These are phyloP conservation scores for Cheilosia impressa DNA, from an alignment of 2,888 invertebrate genomes.

Conservation along the genomic window DNA sequence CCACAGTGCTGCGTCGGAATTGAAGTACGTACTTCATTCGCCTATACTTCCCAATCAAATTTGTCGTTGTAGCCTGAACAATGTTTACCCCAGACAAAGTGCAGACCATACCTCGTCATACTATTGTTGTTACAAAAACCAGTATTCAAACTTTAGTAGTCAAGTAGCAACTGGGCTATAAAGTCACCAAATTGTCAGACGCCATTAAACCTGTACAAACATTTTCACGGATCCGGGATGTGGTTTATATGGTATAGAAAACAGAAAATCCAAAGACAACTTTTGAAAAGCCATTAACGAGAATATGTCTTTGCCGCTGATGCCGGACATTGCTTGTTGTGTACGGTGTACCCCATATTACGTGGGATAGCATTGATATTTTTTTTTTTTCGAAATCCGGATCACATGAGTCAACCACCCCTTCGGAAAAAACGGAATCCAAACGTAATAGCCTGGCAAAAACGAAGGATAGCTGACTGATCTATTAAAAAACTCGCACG, in stretches of 20 bases:
- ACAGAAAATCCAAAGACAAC: background rate
- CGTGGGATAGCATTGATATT: background rate
- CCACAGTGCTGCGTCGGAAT: background rate
- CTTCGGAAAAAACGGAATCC: constrained; percentile 4
- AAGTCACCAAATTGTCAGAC: constrained; percentile 16
- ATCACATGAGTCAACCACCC: constrained; percentile 58
- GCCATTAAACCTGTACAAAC: background rate
- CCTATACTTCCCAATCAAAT: background rate
- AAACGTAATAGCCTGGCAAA: background rate
- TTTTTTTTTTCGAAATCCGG: constrained; percentile 22
- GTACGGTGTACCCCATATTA: background rate
- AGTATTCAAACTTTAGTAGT: background rate
- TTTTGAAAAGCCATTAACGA: constrained; percentile 19
- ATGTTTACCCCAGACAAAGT: constrained; percentile 18
- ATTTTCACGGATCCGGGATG: constrained; percentile 38
- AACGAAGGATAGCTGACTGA: background rate
- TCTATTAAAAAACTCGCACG: background rate
- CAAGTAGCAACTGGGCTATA: background rate
- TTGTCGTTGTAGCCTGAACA: constrained; percentile 6
- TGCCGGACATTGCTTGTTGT: constrained; percentile 44
- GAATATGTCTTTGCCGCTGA: background rate
- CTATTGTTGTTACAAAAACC: constrained; percentile 1
- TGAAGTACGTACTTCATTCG: background rate
- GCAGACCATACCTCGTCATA: constrained; percentile 5
- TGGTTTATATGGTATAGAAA: constrained; percentile 38